These are phyloP conservation scores for Myrmophylax atrothorax DNA, from an alignment of 2,113 vertebrate species.

Conservation along the genomic window DNA sequence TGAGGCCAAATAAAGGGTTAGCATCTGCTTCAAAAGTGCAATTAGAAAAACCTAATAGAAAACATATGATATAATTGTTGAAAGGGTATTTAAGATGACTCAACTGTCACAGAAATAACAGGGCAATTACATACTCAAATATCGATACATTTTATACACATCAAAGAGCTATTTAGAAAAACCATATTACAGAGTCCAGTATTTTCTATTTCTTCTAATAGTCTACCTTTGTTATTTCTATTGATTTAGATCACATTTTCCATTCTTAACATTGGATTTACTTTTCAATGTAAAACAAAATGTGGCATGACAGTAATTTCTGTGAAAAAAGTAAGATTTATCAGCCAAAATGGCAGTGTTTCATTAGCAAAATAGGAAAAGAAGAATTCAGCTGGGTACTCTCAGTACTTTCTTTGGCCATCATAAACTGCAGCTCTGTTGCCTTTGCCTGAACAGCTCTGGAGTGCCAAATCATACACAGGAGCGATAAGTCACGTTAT, in stretches of 20 bases:
- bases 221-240: neutral
- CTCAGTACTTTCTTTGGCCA: neutral
- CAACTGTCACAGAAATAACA: neutral
- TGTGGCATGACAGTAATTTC: neutral
- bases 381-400: neutral
- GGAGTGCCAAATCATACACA: neutral
- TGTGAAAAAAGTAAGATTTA: neutral
- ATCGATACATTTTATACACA: neutral
- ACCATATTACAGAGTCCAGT: neutral
- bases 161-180: neutral
- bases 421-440: neutral
- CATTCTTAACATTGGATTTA: neutral
- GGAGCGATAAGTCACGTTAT: fast-evolving
- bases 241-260: neutral
- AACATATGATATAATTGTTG: neutral
- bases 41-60: neutral
- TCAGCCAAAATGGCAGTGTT: neutral
- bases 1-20: neutral
- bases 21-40: neutral
- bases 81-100: neutral
- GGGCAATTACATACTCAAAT: neutral
- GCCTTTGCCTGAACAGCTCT: neutral
- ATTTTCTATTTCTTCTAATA: neutral
- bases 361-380: neutral
- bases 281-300: neutral